Evolutionary conservation across 1,140 invertebrate species (phyloP), one percentile per base, ranked within the genome.

Genomic region (Archivesica marissinica): DNA sequence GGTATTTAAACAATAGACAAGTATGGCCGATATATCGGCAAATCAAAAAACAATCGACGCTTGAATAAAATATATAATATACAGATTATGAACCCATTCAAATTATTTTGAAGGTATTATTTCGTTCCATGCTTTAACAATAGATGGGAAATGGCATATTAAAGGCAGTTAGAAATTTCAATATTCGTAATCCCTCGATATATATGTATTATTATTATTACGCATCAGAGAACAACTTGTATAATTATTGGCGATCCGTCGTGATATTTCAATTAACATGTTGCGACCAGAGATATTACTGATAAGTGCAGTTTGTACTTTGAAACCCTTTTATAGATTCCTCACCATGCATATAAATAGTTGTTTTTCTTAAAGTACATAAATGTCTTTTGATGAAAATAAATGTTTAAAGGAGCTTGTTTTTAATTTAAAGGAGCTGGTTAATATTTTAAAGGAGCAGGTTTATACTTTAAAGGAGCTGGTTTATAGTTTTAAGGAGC

Each of bases 11-110:
- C 59, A 64, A 72, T 30, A 50, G 68, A 50, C 68, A 20, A 13
- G n/a, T 72, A 33, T 72, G 41, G 6, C 68, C 68, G n/a, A 72
- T 72, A 72, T 72, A 72, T 50, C 28, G 44, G n/a, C 41, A 47
- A 72, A 72, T 72, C 41, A 28, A 33, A n/a, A 72, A 72, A 72
- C 68, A 72, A 72, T 72, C 7, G 15, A n/a, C 68, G 17, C 28
- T 72, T 50, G 41, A 72, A 47, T 56, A 23, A 44, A 47, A 72
- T 2, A 41, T 25, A 41, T 44, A 50, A 50, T 28, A 33, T 50
- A 72, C 44, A 47, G 68, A 72, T 72, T 28, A 72, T 2, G 17
- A 7, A 33, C 0, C n/a, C 44, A 72, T 47, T 72, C n/a, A 47
- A 72, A 4, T 70, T 47, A 47, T 23, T 47, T 33, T 72, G 2